Evolutionary conservation across 2,888 invertebrate genomes (phyloP).

Genomic region (Phaedon cochleariae): DNA sequence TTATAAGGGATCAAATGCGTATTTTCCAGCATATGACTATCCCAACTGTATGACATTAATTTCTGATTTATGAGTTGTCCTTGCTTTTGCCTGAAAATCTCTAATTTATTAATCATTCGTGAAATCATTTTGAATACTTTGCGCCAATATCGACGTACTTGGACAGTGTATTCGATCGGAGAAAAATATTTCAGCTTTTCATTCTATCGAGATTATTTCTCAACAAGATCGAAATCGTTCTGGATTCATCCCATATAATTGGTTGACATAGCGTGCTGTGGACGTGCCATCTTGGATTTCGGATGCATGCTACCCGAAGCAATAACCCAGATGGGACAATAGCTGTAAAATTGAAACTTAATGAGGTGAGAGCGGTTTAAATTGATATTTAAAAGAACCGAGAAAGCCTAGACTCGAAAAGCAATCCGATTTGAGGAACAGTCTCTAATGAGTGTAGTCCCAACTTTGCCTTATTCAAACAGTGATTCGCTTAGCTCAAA

Average conservation of each 20-base stretch:
- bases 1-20: no score
- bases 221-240: background rate
- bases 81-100: no score
- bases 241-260: conserved; percentile 40
- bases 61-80: no score
- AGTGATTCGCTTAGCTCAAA: conserved; percentile 61
- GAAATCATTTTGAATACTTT: no score
- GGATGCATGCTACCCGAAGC: conserved; percentile 60
- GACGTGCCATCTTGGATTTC: conserved; percentile 55
- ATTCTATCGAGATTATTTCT: background rate
- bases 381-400: conserved; percentile 65
- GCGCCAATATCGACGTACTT: no score
- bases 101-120: no score
- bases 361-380: conserved; percentile 64
- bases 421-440: conserved; percentile 63
- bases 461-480: conserved; percentile 59
- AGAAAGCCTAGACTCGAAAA: conserved; percentile 62
- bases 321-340: conserved; percentile 64
- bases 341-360: conserved; percentile 65
- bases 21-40: no score
- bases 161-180: no score
- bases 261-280: conserved; percentile 50
- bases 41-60: no score
- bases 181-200: background rate
- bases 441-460: conserved; percentile 59